Conservation (phyloP, 2,113 vertebrate species). For the Odocoileus hemionus region DNA sequence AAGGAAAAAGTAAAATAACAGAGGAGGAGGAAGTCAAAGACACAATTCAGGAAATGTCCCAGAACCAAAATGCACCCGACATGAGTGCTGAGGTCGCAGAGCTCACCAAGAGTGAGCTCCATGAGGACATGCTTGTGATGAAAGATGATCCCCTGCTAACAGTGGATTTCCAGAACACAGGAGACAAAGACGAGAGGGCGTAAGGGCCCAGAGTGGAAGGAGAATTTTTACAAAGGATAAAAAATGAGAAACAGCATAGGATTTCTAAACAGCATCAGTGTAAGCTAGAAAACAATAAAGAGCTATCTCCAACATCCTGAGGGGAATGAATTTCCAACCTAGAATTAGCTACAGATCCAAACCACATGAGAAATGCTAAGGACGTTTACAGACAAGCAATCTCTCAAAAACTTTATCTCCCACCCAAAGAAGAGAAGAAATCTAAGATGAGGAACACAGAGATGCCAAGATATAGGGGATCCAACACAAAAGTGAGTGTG, state of each 20-base stretch:
- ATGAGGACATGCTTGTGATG: accelerated
- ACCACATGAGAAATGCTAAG: not conserved
- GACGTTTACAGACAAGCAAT: not conserved
- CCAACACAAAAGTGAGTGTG: not conserved
- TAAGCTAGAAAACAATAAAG: not conserved
- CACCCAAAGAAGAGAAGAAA: not conserved
- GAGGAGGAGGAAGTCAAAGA: not conserved
- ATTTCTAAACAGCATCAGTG: not conserved
- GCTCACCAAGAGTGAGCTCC: not conserved
- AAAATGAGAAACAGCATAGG: not conserved
- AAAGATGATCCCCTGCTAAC: accelerated
- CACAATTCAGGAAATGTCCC: not conserved
- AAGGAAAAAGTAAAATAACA: not conserved
- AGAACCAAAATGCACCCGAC: not conserved
- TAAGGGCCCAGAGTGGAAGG: not conserved
- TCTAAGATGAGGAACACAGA: not conserved
- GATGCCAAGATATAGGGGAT: not conserved
- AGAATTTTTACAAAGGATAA: not conserved
- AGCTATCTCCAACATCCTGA: not conserved
- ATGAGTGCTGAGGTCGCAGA: accelerated
- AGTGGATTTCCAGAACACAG: not conserved
- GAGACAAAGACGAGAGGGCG: accelerated
- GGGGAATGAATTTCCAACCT: not conserved
- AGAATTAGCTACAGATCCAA: not conserved
- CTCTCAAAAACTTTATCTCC: not conserved